Percentiles rank a stretch among this genome's conserved stretches.
These are phyloP conservation scores for Pedionomus torquatus DNA, from an alignment of 2,113 vertebrate genomes.

Conservation along the genomic window DNA sequence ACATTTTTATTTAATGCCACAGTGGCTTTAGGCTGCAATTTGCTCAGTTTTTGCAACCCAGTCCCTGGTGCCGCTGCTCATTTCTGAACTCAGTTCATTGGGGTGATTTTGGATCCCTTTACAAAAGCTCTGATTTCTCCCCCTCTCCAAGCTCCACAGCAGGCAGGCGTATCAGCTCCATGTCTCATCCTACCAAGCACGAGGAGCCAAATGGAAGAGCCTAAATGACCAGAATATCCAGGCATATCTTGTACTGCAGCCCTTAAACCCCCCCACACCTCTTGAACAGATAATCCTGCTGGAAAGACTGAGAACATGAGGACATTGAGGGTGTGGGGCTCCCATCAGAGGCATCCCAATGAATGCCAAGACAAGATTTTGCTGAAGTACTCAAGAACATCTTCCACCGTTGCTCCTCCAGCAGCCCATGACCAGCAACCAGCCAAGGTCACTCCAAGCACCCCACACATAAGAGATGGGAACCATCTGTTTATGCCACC, in stretches of 20 bases:
- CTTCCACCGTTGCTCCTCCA: not conserved
- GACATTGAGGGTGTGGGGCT: not conserved
- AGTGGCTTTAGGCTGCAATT: too few species aligned
- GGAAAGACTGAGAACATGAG: not conserved
- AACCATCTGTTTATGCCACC: not conserved
- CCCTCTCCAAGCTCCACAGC: not conserved
- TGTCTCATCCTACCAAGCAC: not conserved
- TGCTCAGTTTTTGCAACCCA: too few species aligned
- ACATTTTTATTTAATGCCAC: too few species aligned
- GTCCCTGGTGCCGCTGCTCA: too few species aligned
- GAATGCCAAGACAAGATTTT: not conserved
- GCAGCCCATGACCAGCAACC: not conserved
- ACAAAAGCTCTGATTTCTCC: too few species aligned
- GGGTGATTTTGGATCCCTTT: too few species aligned
- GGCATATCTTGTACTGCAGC: not conserved
- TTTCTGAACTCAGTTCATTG: too few species aligned
- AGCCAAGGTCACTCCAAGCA: not conserved
- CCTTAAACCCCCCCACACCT: accelerated
- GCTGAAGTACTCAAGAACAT: accelerated
- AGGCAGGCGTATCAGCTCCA: accelerated
- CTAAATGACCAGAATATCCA: not conserved
- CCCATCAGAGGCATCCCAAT: not conserved
- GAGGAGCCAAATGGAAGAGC: not conserved
- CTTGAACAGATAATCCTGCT: not conserved
- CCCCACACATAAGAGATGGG: not conserved